A percentile compares a stretch with the other conserved stretches of the same genome.
Conservation (phyloP, 2,888 invertebrate genomes). For the Hirtodrosophila confusa region DNA sequence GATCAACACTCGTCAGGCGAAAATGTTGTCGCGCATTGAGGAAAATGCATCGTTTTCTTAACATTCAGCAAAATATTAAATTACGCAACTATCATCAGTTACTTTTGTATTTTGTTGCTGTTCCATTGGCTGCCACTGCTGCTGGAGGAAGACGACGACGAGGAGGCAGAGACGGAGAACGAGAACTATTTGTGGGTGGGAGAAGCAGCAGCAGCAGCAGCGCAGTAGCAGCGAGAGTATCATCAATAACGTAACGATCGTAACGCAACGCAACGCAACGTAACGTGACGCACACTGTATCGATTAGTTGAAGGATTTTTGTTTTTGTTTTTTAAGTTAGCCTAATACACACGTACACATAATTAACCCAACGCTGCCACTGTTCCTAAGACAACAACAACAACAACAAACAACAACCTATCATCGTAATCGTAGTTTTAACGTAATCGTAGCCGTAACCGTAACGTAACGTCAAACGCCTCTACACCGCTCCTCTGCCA, state of each 20-base stretch:
- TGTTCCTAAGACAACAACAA: slow-evolving; percentile 70
- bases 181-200: slow-evolving; percentile 39
- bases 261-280: slow-evolving; percentile 30
- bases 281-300: slow-evolving; percentile 43
- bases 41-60: slow-evolving; percentile 83
- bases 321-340: slow-evolving; percentile 28
- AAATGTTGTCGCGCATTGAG: slow-evolving; percentile 74
- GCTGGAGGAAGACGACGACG: slow-evolving; percentile 54
- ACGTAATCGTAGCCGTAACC: slow-evolving; percentile 31
- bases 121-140: slow-evolving; percentile 62
- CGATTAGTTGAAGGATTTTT: slow-evolving; percentile 41
- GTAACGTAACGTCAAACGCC: slow-evolving; percentile 49
- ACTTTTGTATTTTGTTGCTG: slow-evolving; percentile 81
- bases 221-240: slow-evolving; percentile 22
- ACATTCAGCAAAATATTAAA: slow-evolving; percentile 82
- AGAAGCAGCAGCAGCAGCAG: slow-evolving; percentile 35
- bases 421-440: slow-evolving; percentile 45
- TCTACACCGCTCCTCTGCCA: slow-evolving; percentile 63
- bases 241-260: slow-evolving; percentile 44
- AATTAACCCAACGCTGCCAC: slow-evolving; percentile 76
- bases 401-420: slow-evolving; percentile 37
- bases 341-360: slow-evolving; percentile 55
- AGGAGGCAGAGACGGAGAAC: slow-evolving; percentile 36
- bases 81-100: slow-evolving; percentile 83
- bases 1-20: slow-evolving; percentile 25